Conservation (phyloP, 2,113 vertebrate genomes). For the Aptenodytes patagonicus region DNA sequence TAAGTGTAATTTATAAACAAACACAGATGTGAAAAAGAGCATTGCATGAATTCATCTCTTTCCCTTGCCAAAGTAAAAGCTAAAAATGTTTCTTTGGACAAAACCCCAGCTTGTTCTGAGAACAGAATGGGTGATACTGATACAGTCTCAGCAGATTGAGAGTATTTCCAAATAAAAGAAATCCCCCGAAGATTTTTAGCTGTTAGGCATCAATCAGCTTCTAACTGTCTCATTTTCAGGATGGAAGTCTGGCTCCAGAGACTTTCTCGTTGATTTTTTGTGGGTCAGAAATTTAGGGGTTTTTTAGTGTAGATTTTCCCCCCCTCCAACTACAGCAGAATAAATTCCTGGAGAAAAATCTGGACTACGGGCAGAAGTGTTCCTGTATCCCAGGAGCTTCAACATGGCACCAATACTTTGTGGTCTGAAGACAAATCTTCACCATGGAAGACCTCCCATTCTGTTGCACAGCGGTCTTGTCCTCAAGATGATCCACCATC, state of each 20-base stretch:
- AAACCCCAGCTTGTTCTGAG: slow-evolving; percentile 7
- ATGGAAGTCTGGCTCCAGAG: background rate
- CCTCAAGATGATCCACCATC: background rate
- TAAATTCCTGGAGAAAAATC: background rate
- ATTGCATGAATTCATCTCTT: background rate
- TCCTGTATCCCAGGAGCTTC: background rate
- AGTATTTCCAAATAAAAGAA: background rate
- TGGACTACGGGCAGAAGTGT: background rate
- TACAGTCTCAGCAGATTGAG: background rate
- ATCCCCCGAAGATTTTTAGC: background rate
- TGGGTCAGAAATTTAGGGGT: background rate
- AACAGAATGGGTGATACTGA: background rate
- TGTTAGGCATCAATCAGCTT: background rate
- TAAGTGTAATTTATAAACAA: slow-evolving; percentile 32
- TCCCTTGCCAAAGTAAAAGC: background rate
- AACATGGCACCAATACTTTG: background rate
- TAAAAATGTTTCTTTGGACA: slow-evolving; percentile 27
- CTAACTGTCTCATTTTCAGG: background rate
- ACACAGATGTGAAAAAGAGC: background rate
- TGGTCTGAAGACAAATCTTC: background rate
- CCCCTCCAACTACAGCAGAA: background rate
- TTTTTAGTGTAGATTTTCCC: background rate
- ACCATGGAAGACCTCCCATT: background rate
- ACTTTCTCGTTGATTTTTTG: background rate
- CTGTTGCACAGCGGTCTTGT: background rate